phyloP scores from a whole-genome alignment of 2,797 vertebrate species.

The Scleropages formosus region DNA sequence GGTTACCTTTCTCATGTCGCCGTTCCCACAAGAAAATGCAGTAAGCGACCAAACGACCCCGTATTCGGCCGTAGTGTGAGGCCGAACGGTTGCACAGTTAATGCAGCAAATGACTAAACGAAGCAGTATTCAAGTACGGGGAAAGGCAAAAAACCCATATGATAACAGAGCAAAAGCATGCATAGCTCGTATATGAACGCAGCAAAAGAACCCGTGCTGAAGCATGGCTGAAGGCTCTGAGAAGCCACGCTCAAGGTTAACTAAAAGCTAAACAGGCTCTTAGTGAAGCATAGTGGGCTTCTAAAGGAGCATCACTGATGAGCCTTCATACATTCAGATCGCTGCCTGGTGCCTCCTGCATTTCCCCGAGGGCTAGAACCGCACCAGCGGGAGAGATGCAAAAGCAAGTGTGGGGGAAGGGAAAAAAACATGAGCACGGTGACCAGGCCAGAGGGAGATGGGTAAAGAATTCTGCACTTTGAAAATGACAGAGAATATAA shows the following conservation, averaged over 20 bases:
- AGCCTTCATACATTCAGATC: neutral
- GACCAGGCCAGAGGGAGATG: conserved; percentile 21
- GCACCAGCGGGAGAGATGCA: neutral
- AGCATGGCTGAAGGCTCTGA: no score
- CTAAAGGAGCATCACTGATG: neutral
- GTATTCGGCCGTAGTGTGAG: neutral
- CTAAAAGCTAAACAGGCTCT: neutral
- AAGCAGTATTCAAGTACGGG: neutral
- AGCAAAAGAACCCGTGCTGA: no score
- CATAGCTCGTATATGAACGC: no score
- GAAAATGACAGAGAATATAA: no score
- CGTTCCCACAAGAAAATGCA: neutral
- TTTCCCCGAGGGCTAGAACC: neutral
- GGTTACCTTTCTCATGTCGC: neutral
- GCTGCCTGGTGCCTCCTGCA: neutral
- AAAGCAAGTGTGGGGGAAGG: neutral
- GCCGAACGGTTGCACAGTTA: neutral
- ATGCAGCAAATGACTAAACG: neutral
- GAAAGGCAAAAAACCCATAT: neutral
- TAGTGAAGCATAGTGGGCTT: no score
- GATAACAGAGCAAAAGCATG: no score
- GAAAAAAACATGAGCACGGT: conserved; percentile 9
- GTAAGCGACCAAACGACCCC: neutral
- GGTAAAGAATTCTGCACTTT: no score
- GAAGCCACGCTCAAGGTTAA: neutral